Evolutionary conservation across 2,888 invertebrate species (phyloP).

Genomic region (Escarpia spicata): DNA sequence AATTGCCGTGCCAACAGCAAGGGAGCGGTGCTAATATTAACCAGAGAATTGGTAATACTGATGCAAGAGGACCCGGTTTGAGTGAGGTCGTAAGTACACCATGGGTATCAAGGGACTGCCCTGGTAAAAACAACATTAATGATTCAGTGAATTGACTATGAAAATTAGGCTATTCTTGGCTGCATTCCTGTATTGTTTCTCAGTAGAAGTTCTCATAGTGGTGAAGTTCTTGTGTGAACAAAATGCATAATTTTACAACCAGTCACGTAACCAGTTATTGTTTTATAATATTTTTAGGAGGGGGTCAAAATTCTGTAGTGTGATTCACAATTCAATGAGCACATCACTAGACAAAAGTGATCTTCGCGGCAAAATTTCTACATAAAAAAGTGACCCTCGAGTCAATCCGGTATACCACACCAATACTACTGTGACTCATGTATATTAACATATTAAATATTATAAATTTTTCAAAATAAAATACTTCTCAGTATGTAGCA

Average conservation of each 20-base stretch:
- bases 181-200: background rate
- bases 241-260: background rate
- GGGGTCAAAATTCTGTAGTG: too few relatives aligned
- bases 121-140: background rate
- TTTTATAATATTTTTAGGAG: too few relatives aligned
- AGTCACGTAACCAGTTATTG: too few relatives aligned
- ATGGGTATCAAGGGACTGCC: background rate
- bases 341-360: too few relatives aligned
- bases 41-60: background rate
- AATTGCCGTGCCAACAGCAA: background rate
- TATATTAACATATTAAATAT: too few relatives aligned
- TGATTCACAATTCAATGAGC: too few relatives aligned
- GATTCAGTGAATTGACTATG: background rate
- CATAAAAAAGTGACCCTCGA: too few relatives aligned
- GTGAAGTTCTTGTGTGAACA: background rate
- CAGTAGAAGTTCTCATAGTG: background rate
- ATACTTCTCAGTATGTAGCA: background rate
- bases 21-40: background rate
- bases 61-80: background rate
- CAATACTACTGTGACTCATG: too few relatives aligned
- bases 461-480: background rate
- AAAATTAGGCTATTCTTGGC: slow-evolving; percentile 10
- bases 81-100: background rate
- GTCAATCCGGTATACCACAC: too few relatives aligned
- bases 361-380: too few relatives aligned